A percentile compares a stretch with the other conserved stretches of the same genome.
Conservation (phyloP, 2,888 invertebrate genomes). For the Orchestes rusci region DNA sequence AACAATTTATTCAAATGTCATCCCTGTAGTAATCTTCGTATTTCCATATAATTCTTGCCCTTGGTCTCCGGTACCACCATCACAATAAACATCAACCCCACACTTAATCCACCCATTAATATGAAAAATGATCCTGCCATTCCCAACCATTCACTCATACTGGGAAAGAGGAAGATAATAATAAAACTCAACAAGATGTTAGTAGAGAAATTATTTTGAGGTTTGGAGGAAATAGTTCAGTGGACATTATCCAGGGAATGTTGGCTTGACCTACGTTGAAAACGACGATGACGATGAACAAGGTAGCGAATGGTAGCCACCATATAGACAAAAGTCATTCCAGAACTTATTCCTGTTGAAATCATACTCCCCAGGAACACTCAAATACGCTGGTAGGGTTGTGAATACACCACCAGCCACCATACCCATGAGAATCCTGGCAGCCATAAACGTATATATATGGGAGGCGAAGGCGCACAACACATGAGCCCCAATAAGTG, state of each 20-base stretch:
- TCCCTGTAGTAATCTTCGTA: conserved; percentile 20
- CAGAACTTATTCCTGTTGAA: no score
- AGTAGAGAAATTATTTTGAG: conserved; percentile 57
- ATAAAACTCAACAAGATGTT: conserved; percentile 23
- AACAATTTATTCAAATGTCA: no score
- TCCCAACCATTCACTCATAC: conserved; percentile 16
- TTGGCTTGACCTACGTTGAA: conserved; percentile 55
- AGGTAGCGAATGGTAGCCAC: conserved; percentile 18
- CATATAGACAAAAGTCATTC: conserved; percentile 33
- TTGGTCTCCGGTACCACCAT: conserved; percentile 26
- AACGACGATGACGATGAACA: conserved; percentile 12
- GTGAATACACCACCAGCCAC: conserved; percentile 18
- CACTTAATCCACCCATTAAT: conserved; percentile 16
- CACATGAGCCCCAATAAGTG: conserved; percentile 22
- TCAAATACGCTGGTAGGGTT: conserved; percentile 23
- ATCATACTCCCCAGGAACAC: no score
- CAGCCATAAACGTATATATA: conserved; percentile 20
- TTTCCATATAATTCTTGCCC: conserved; percentile 28
- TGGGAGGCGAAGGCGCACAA: conserved; percentile 17
- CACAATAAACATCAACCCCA: conserved; percentile 15
- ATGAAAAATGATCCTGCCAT: conserved; percentile 26
- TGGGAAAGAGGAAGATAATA: conserved; percentile 27
- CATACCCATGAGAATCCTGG: conserved; percentile 25
- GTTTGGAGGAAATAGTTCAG: conserved; percentile 71
- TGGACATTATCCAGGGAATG: conserved; percentile 73